Conservation (phyloP, 2,888 invertebrate species). For the Lobophora halterata region DNA sequence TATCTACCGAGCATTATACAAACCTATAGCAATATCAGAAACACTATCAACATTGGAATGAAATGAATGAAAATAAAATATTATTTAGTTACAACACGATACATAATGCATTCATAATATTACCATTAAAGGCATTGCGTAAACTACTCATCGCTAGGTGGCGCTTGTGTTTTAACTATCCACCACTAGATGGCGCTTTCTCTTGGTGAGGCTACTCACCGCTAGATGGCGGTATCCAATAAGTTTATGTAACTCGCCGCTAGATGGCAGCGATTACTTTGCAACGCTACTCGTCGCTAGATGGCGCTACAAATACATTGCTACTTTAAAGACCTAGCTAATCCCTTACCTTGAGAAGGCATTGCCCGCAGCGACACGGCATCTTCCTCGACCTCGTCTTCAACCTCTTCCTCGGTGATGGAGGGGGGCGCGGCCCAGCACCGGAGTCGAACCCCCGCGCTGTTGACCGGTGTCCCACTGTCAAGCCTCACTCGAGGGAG, state of each 20-base stretch:
- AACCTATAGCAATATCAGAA: too few species aligned
- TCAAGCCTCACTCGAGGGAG: slow-evolving; percentile 86
- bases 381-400: slow-evolving; percentile 81
- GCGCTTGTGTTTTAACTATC: too few species aligned
- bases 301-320: slow-evolving; percentile 36
- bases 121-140: too few species aligned
- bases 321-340: not conserved
- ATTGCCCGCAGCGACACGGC: slow-evolving; percentile 84
- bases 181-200: too few species aligned
- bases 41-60: too few species aligned
- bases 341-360: slow-evolving; percentile 77
- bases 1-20: slow-evolving; percentile 24
- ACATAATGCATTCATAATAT: too few species aligned
- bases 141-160: too few species aligned
- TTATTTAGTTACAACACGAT: too few species aligned
- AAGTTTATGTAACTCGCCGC: not conserved
- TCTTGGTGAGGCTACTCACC: too few species aligned
- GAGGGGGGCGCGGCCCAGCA: slow-evolving; percentile 84
- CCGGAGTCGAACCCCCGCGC: slow-evolving; percentile 81
- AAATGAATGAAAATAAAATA: too few species aligned
- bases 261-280: slow-evolving; percentile 16
- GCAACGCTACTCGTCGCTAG: slow-evolving; percentile 35
- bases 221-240: slow-evolving; percentile 24
- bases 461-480: slow-evolving; percentile 82
- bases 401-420: slow-evolving; percentile 84